phyloP scores from a whole-genome alignment of 2,888 invertebrate genomes.

The Poecilus cupreus region DNA sequence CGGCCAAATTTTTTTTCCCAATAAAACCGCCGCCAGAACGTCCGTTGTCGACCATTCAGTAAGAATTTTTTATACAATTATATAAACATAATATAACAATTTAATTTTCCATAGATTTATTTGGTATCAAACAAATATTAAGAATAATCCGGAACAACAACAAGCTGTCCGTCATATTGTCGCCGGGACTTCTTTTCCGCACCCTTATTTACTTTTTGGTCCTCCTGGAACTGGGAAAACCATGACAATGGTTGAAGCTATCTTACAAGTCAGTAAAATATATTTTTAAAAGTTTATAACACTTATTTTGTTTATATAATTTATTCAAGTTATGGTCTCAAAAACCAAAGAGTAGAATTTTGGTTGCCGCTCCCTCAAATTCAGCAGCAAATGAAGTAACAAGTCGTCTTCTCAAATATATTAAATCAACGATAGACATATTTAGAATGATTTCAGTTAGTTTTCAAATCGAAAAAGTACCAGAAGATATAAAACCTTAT shows the following conservation, averaged over 20 bases:
- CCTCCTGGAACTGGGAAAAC: slow-evolving; percentile 83
- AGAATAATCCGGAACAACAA: slow-evolving; percentile 73
- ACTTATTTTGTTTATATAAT: too few relatives aligned
- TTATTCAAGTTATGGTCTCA: slow-evolving; percentile 66
- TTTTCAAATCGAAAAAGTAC: slow-evolving; percentile 68
- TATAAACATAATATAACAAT: not conserved
- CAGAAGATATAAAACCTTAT: slow-evolving; percentile 69
- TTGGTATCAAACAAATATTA: slow-evolving; percentile 66
- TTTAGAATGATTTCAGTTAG: slow-evolving; percentile 71
- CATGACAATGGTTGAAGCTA: slow-evolving; percentile 81
- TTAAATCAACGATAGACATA: slow-evolving; percentile 67
- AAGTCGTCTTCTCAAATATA: slow-evolving; percentile 69
- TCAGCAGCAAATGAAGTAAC: slow-evolving; percentile 81
- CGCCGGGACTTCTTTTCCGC: slow-evolving; percentile 72
- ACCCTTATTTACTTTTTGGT: slow-evolving; percentile 78
- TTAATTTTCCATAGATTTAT: slow-evolving; percentile 60
- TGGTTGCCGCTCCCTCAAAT: slow-evolving; percentile 82
- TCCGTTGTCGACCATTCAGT: slow-evolving; percentile 7
- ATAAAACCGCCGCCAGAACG: slow-evolving; percentile 8
- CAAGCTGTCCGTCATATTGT: slow-evolving; percentile 74
- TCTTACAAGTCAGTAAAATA: slow-evolving; percentile 75
- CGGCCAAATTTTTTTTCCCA: slow-evolving; percentile 66
- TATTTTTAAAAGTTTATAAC: too few relatives aligned
- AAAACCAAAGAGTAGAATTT: slow-evolving; percentile 71
- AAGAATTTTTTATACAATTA: slow-evolving; percentile 5